Base-by-base conservation (phyloP, 64 coral and sea anemone species). In the Hydrozoanthus tunicans region DNA sequence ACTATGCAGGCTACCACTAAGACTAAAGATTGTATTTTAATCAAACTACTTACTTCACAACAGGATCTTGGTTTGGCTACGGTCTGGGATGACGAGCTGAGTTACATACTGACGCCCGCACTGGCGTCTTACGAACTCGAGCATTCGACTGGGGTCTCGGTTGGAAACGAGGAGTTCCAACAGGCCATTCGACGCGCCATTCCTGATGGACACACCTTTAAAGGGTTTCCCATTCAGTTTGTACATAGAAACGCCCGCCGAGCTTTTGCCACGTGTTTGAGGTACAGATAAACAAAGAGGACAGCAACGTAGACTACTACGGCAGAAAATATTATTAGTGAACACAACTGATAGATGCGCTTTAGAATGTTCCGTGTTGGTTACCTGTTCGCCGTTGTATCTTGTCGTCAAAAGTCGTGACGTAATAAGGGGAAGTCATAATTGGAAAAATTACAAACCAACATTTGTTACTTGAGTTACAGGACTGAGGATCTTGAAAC, bases 161-260 rank as follows among this genome's bases (percentile, higher is more conserved):
- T 80, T 5, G 97, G 97, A 3, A 99, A 99, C 77, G 97, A 99
- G 56, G 97, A 99, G 73, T 99, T 99, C 59, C 97, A 99, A 57
- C 97, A 99, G 14, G 97, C 97, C 4, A 99, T 99, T 54, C 90
- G 97, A 76, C 80, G 90, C 5, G 94, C 94, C 17, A 93, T 99
- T 9, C 97, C 97, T 13, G 94, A 99, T 79, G 97, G 97, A n/a
- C 97, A 99, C 61, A 99, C 97, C 7, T 99, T 99, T 57, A 99
- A 96, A 94, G 97, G 97, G 20, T 99, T 95, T 92, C 97, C 97
- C 0, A 99, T 99, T 69, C 97, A 99, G 61, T 95, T 99, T 91
- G 90, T 99, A 52, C 97, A 99, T 61, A 82, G 94, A 52, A 99
- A 99, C 64, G 91, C 97, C 11, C 75, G 97, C 15, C 89, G 97